Evolutionary conservation across 2,797 vertebrate species (phyloP).

Genomic region (Rallus crepitans): DNA sequence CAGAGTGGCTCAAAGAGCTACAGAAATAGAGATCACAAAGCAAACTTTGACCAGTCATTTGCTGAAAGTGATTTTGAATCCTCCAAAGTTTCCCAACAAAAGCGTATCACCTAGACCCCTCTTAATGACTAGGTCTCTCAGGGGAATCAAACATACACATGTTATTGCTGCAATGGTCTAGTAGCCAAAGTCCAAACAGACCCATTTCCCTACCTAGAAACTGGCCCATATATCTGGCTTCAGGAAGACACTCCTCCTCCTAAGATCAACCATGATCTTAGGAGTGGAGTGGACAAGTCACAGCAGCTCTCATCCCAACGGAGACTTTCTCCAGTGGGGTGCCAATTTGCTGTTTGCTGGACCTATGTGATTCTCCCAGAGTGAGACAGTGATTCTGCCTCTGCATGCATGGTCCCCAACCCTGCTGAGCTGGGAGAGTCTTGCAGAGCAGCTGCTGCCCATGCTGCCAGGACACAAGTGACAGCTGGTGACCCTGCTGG

Average conservation of each 20-base stretch:
- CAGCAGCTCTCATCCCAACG: background rate
- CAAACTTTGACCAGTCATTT: background rate
- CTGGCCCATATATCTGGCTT: background rate
- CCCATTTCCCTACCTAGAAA: background rate
- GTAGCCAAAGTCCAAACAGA: background rate
- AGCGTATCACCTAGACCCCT: background rate
- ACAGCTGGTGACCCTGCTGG: fast-evolving
- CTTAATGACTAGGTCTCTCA: background rate
- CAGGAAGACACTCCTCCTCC: background rate
- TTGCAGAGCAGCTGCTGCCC: background rate
- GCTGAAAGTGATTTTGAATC: background rate
- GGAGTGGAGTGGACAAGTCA: background rate
- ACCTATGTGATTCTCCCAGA: too few species aligned
- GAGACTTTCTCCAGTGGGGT: background rate
- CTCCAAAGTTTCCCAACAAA: background rate
- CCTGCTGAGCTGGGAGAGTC: background rate
- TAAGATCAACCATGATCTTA: background rate
- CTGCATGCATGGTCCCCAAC: fast-evolving
- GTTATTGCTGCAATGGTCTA: background rate
- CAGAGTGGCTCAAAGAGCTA: background rate
- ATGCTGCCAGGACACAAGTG: background rate
- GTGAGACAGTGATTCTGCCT: too few species aligned
- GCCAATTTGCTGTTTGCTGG: background rate
- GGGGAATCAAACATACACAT: background rate
- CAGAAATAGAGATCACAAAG: background rate